Evolutionary conservation across 2,888 invertebrate genomes (phyloP), one percentile per base, ranked within the genome.

Genomic region (Sesamia inferens): DNA sequence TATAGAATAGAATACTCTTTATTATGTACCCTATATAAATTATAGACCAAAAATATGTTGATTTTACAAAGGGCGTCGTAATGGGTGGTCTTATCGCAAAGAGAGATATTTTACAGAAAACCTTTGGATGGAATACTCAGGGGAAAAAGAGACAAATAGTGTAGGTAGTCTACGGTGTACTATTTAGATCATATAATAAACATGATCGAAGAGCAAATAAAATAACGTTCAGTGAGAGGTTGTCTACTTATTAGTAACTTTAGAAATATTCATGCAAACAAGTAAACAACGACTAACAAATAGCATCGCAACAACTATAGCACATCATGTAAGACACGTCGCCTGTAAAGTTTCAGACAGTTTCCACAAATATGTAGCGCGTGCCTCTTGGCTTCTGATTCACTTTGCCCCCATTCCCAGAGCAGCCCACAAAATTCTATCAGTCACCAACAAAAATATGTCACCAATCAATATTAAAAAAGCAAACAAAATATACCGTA

Each of bases 401-500:
- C 13, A 5, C 2, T 77, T 19, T 13, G 13, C 19, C 16, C n/a
- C 13, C 22, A 16, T 8, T 31, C 61, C 24, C 13, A 47, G 47
- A 65, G 4, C 31, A 39, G 16, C 24, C n/a, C 5, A 22, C 10
- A 19, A n/a, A 8, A 54, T 31, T 47, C 39, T 47, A 7, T 24
- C 39, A 16, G 61, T 1, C 24, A 54, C 42, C 78, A 78, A 16
- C 64, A 55, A 31, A 51, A 79, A 64, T 42, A 76, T 61, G 59
- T 54, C 61, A 42, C 54, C 58, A 54, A 24, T 22, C 51, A 69
- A 72, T 81, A 84, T 81, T 71, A 70, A 84, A 81, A 63, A 54
- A 54, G 51, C 65, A 76, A 84, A 82, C 72, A 81, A 24, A 70
- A 67, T n/a, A 71, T 84, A 44, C 82, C 82, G 71, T 67, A 84